Evolutionary conservation across 2,113 vertebrate genomes (phyloP), one percentile per base, ranked within the genome.

Genomic region (Morone saxatilis): DNA sequence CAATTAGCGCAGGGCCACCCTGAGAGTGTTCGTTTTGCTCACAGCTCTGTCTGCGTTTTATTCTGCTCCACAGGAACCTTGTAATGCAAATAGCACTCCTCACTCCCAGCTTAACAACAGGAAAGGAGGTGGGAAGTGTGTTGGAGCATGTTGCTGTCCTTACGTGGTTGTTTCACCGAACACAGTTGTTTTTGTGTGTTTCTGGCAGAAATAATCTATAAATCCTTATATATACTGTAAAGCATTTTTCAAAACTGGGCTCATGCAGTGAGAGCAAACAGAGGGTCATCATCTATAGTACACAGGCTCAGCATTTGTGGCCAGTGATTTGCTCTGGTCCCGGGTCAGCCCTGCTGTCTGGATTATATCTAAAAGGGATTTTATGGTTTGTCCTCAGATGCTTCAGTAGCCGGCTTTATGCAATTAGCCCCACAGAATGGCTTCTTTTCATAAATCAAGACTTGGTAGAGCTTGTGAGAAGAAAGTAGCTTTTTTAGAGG

Each of bases 391-490:
- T 86, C 43, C 36, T 48, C 71, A 53, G 71, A 80, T 51, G 79
- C 83, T 72, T 61, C 69, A 62, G 65, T 48, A 65, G 78, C 40
- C 7, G 5, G 57, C 31, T 88, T 88, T 77, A 56, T 73, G 59
- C 57, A 76, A 84, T 90, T 85, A 76, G 56, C 61, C 57, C 60
- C 0, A 40, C 43, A 80, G 84, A 83, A 81, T 63, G 69, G 53
- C 73, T 66, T 56, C 53, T 96, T 96, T 84, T 96, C 96, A 92
- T 96, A 95, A 41, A 96, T 97, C 91, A 81, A 54, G 20, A 61
- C 51, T 13, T 67, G 16, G 62, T 12, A 3, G 77, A 63, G 51
- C 43, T 56, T n/a, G 60, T 17, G 73, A 76, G 19, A 40, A 48
- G 40, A 53, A 1, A 66, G 57, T 43, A 20, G 70, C 19, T 75